A percentile compares a stretch with the other conserved stretches of the same genome.
Evolutionary conservation across 92 coral and sea anemone species (phyloP).

Genomic region (Actinernus sp.): DNA sequence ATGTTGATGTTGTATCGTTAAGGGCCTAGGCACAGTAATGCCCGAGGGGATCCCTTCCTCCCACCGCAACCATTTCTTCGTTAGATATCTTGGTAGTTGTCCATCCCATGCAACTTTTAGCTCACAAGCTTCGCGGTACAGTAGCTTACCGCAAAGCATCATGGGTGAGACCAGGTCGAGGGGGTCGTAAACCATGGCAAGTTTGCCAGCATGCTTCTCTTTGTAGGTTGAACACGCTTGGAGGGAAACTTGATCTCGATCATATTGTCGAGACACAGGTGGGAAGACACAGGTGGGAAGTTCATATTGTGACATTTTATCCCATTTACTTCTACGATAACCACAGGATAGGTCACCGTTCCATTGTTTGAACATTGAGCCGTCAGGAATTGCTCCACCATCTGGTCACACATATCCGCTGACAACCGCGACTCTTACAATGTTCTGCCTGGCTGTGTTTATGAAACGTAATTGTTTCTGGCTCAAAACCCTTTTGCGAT

Average conservation of each 20-base stretch:
- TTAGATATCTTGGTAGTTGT: not conserved
- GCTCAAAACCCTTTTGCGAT: too few species aligned
- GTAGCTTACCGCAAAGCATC: slow-evolving; percentile 13
- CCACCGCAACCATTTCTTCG: not conserved
- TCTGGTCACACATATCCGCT: too few species aligned
- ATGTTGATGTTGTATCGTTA: not conserved
- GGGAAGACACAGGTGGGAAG: too few species aligned
- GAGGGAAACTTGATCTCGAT: slow-evolving; percentile 22
- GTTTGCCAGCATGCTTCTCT: slow-evolving; percentile 24
- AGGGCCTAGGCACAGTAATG: slow-evolving; percentile 3
- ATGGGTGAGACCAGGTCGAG: slow-evolving; percentile 20
- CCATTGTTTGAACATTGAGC: too few species aligned
- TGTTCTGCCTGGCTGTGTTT: too few species aligned
- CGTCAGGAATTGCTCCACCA: too few species aligned
- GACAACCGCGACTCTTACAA: too few species aligned
- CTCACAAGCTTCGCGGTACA: slow-evolving; percentile 6
- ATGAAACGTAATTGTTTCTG: too few species aligned
- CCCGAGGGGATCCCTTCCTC: slow-evolving; percentile 3
- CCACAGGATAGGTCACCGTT: too few species aligned
- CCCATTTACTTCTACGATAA: too few species aligned
- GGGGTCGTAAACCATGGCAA: slow-evolving; percentile 13
- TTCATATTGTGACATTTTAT: too few species aligned
- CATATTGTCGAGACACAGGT: too few species aligned
- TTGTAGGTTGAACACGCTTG: slow-evolving; percentile 20
- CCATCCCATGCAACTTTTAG: slow-evolving; percentile 7